Conservation (phyloP, 2,113 vertebrate genomes). For the Sceloporus undulatus region DNA sequence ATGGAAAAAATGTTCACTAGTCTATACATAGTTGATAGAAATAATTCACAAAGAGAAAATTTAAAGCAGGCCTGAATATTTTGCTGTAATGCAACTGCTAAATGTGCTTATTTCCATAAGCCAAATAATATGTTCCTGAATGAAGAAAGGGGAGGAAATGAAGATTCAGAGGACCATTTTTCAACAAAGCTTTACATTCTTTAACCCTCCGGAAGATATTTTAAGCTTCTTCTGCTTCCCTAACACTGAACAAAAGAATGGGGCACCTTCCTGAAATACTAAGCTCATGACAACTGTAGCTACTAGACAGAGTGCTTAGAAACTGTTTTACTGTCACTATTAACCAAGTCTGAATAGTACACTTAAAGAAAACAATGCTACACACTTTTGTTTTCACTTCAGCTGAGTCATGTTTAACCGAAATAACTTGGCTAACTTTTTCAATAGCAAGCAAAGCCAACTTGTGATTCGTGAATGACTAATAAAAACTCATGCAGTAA, state of each 20-base stretch:
- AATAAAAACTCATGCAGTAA: not conserved
- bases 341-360: slow-evolving; percentile 73
- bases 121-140: slow-evolving; percentile 52
- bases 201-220: slow-evolving; percentile 74
- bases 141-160: not conserved
- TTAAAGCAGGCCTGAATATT: not conserved
- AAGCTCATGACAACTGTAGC: slow-evolving; percentile 84
- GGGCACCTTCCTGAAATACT: slow-evolving; percentile 87
- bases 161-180: slow-evolving; percentile 56
- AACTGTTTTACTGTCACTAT: slow-evolving; percentile 77
- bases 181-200: slow-evolving; percentile 71
- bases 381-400: slow-evolving; percentile 60
- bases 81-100: not conserved
- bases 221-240: slow-evolving; percentile 82
- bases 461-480: slow-evolving; percentile 24
- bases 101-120: slow-evolving; percentile 41
- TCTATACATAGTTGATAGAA: not conserved
- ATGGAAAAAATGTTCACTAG: slow-evolving; percentile 52
- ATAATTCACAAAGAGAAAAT: not conserved
- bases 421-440: slow-evolving; percentile 45
- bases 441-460: slow-evolving; percentile 50
- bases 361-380: slow-evolving; percentile 68
- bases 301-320: slow-evolving; percentile 77
- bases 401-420: slow-evolving; percentile 51
- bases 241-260: slow-evolving; percentile 83